These are phyloP conservation scores for Gambusia holbrooki DNA, from an alignment of 2,113 vertebrate genomes.

Conservation along the genomic window DNA sequence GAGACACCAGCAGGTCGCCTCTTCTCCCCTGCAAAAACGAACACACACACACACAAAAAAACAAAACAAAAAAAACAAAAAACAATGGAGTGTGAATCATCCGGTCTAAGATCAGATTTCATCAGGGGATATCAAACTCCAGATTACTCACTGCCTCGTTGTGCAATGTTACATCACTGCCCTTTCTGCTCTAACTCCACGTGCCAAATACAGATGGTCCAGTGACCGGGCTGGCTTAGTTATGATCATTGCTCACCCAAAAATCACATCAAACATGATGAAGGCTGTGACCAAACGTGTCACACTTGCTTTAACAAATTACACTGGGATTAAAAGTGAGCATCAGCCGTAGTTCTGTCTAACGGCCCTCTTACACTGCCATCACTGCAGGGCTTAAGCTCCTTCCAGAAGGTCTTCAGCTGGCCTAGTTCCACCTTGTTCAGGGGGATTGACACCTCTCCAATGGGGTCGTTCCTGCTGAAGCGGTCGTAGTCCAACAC, in stretches of 20 bases:
- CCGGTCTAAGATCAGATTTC: constrained; percentile 47
- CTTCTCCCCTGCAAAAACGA: constrained; percentile 67
- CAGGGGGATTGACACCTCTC: constrained; percentile 96
- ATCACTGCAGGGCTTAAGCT: constrained; percentile 98
- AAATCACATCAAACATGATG: constrained; percentile 19
- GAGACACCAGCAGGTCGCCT: constrained; percentile 76
- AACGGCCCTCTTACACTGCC: constrained; percentile 88
- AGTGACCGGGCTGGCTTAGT: constrained; percentile 25
- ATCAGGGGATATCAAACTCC: constrained; percentile 51
- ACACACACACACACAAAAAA: constrained; percentile 2
- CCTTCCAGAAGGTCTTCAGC: constrained; percentile 99
- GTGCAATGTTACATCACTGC: constrained; percentile 53
- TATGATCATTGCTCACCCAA: constrained; percentile 17
- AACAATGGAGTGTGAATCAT: constrained; percentile 44
- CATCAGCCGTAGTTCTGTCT: background rate
- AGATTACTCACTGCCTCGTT: constrained; percentile 39
- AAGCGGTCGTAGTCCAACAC: constrained; percentile 98
- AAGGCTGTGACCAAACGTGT: constrained; percentile 29
- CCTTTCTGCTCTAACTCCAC: constrained; percentile 43
- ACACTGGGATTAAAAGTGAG: constrained; percentile 19
- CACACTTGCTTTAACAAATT: constrained; percentile 15
- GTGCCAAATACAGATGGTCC: constrained; percentile 45
- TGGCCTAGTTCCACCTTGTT: constrained; percentile 98
- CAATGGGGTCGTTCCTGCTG: constrained; percentile 98
- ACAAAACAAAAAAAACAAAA: background rate